Base-by-base conservation (phyloP, 2,888 invertebrate genomes). In the Eudasyphora cyanicolor region DNA sequence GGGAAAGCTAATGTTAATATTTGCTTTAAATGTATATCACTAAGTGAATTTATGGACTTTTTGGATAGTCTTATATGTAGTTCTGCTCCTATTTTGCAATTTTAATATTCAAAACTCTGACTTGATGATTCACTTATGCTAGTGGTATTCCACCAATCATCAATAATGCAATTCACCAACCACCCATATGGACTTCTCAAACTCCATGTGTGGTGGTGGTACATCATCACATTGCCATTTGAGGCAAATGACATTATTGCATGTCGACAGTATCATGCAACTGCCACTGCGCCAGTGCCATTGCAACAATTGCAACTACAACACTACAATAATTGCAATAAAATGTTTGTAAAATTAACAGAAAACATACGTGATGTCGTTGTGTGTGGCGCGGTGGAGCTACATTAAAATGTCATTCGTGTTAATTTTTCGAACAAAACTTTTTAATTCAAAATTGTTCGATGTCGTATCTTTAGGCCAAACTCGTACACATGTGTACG, bases 281-380 rank as follows among this genome's bases (percentile, higher is more conserved):
- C 81, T 84, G 86, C 85, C 84, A 79, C 81, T 81, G 76, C 77
- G 57, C 85, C 38, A 17, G 7, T 51, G 8, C n/a, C 35, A 38
- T 54, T 54, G 29, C 69, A 70, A 67, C 60, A 57, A n/a, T n/a
- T n/a, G n/a, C n/a, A n/a, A n/a, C n/a, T n/a, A 70, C 70, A 21
- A 77, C n/a, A 64, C 42, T 77, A 27, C 79, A 75, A 73, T 73
- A 82, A 84, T 74, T 73, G 74, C 82, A 84, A 82, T 82, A 84
- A 79, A 76, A 80, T 57, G 27, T 73, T 76, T 82, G 35, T 29
- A 14, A 76, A 75, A 69, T 19, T 64, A 64, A 64, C 64, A 35
- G 64, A 64, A 69, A 70, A 54, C 62, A 51, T 71, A 54, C 73
- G 35, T 57, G 19, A 27, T 64, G 62, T n/a, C n/a, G 38, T 57